Percentiles rank a stretch among this genome's conserved stretches.
Conservation (phyloP, 2,797 vertebrate genomes). For the Bryconaethiops microstoma region DNA sequence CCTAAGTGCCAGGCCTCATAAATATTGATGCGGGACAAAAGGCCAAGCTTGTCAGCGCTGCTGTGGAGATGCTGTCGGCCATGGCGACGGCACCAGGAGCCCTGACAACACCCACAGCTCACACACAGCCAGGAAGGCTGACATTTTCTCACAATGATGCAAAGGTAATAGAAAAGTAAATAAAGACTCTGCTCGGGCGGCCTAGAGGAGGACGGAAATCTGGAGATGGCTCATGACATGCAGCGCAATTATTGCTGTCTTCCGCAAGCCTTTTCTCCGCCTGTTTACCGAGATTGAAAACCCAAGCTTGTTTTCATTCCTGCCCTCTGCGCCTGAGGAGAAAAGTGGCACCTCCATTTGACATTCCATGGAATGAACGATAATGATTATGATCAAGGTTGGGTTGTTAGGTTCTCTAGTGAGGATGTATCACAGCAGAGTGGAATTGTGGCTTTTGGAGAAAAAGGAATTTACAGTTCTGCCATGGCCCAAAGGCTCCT, state of each 20-base stretch:
- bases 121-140: constrained; percentile 38
- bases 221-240: constrained; percentile 39
- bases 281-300: constrained; percentile 55
- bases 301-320: constrained; percentile 29
- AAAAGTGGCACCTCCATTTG: constrained; percentile 41
- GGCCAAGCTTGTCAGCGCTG: constrained; percentile 47
- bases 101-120: constrained; percentile 42
- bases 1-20: constrained; percentile 49
- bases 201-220: constrained; percentile 32
- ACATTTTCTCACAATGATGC: constrained; percentile 63
- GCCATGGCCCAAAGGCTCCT: not conserved
- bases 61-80: constrained; percentile 46
- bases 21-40: constrained; percentile 50
- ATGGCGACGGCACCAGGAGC: constrained; percentile 29
- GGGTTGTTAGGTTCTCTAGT: not conserved
- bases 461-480: not conserved
- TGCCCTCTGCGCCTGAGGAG: constrained; percentile 33
- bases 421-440: not conserved
- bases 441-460: not conserved
- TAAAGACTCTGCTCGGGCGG: constrained; percentile 49
- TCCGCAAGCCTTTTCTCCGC: constrained; percentile 48
- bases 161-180: constrained; percentile 66
- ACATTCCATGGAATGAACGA: constrained; percentile 29
- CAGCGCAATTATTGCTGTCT: constrained; percentile 61
- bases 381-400: constrained; percentile 26